Conservation (phyloP, 2,797 vertebrate species). For the Gallinago solitaria region DNA sequence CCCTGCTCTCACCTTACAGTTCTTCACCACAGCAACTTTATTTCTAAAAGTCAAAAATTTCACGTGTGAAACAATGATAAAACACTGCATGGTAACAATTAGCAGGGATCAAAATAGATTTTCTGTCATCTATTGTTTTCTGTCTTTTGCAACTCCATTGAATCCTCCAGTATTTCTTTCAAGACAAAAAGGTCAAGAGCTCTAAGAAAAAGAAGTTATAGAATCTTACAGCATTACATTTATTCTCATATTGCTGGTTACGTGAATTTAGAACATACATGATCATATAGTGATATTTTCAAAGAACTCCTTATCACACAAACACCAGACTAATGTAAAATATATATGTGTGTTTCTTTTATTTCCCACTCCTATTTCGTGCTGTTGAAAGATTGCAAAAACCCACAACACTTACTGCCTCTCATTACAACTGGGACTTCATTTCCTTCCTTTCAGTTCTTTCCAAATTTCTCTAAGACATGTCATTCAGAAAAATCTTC, state of each 20-base stretch:
- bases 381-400: neutral
- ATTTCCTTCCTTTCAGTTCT: neutral
- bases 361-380: neutral
- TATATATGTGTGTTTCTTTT: neutral
- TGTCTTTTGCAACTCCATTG: neutral
- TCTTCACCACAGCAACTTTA: neutral
- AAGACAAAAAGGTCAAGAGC: neutral
- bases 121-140: neutral
- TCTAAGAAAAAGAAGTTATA: neutral
- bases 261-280: neutral
- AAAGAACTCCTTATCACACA: neutral
- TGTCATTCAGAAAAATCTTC: neutral
- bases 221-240: neutral
- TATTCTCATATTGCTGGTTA: neutral
- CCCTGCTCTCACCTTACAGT: neutral
- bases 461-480: neutral
- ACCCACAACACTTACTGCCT: accelerated
- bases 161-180: neutral
- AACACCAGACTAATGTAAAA: neutral
- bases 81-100: neutral
- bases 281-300: neutral
- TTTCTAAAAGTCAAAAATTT: neutral
- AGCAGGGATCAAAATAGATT: neutral
- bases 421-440: neutral
- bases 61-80: neutral